A percentile compares a stretch with the other conserved stretches of the same genome.
phyloP scores from a whole-genome alignment of 2,113 vertebrate genomes.

The Halcyon malimbica region DNA sequence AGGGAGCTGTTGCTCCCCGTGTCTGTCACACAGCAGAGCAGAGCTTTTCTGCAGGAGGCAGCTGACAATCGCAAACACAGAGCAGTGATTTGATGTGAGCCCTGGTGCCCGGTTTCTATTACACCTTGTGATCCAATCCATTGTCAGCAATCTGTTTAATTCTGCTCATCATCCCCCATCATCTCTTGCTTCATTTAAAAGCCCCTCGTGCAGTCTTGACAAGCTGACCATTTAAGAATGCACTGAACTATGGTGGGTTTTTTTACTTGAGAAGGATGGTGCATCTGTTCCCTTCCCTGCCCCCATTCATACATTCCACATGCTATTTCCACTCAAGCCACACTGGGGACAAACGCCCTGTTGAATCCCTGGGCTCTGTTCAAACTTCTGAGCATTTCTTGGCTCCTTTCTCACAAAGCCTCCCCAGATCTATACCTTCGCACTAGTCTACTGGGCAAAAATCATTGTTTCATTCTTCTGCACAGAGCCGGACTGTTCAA shows the following conservation, averaged over 20 bases:
- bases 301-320: neutral
- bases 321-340: neutral
- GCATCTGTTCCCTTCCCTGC: neutral
- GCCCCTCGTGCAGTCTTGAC: neutral
- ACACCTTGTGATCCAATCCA: neutral
- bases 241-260: neutral
- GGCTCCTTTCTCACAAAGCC: neutral
- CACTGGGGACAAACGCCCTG: neutral
- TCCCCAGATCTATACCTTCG: neutral
- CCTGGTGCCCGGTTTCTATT: accelerated
- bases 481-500: neutral
- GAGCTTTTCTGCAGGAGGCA: neutral
- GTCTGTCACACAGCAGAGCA: neutral
- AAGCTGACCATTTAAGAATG: neutral
- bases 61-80: neutral
- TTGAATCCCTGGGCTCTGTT: neutral
- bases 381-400: neutral
- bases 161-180: neutral
- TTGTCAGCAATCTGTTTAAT: neutral
- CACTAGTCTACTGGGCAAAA: neutral
- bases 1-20: neutral
- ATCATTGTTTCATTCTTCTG: neutral
- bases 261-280: neutral
- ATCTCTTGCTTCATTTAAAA: neutral
- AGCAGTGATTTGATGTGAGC: neutral